phyloP scores from a whole-genome alignment of 2,888 invertebrate species.

The Acanthococcus lagerstroemiae region DNA sequence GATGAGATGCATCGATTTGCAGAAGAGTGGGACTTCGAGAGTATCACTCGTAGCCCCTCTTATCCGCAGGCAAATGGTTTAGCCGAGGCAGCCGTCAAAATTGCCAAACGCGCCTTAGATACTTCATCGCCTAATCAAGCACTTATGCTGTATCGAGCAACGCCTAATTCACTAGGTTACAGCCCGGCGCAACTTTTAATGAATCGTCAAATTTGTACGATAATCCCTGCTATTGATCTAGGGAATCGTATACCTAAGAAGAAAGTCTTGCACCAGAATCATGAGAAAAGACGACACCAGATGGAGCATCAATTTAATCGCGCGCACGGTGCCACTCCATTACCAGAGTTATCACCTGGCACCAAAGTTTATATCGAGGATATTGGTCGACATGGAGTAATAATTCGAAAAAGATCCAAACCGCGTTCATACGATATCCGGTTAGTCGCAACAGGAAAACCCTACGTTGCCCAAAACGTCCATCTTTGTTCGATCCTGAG shows the following conservation, averaged over 20 bases:
- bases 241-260: background rate
- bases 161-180: background rate
- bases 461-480: background rate
- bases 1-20: background rate
- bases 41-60: background rate
- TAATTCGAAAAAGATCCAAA: background rate
- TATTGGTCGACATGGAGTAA: background rate
- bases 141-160: constrained; percentile 2
- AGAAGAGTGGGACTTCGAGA: background rate
- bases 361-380: background rate
- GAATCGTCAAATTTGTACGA: background rate
- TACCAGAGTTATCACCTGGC: background rate
- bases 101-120: background rate
- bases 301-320: background rate
- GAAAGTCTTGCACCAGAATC: background rate
- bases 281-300: background rate
- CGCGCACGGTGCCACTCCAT: background rate
- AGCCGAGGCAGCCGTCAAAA: background rate
- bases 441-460: background rate
- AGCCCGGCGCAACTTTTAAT: background rate
- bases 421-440: background rate
- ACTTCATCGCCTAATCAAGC: background rate
- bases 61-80: constrained; percentile 2
- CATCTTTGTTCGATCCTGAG: background rate
- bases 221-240: background rate